Percentiles rank a stretch among this genome's conserved stretches.
Evolutionary conservation across 53 echinoderm and acorn worm genomes (phyloP).

Genomic region (Temnopleurus reevesii): DNA sequence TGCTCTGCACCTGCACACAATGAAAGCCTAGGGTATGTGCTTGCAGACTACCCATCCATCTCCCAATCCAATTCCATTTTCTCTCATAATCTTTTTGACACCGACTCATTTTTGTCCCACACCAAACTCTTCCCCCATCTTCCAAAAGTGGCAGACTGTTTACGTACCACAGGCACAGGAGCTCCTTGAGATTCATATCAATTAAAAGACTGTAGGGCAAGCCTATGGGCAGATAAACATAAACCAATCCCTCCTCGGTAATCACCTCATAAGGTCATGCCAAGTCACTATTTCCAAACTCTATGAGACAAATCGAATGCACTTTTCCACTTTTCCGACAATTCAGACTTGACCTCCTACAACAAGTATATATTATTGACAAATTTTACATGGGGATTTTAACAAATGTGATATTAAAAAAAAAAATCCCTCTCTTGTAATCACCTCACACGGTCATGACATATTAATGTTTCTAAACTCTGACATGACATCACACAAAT

Average conservation of each 20-base stretch:
- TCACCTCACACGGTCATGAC: too few relatives aligned
- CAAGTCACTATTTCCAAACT: conserved; percentile 14
- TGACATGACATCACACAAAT: too few relatives aligned
- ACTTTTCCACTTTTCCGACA: not conserved
- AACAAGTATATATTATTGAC: not conserved
- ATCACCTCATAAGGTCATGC: conserved; percentile 27
- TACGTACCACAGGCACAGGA: conserved; percentile 22
- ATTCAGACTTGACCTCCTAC: not conserved
- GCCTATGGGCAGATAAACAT: conserved; percentile 43
- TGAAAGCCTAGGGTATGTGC: too few relatives aligned
- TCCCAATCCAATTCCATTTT: too few relatives aligned
- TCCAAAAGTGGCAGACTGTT: conserved; percentile 12
- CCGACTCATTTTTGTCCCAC: not conserved
- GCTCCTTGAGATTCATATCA: conserved; percentile 36
- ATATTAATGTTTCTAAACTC: too few relatives aligned
- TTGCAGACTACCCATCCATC: too few relatives aligned
- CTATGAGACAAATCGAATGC: not conserved
- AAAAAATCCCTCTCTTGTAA: too few relatives aligned
- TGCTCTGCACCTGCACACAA: too few relatives aligned
- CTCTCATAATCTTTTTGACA: not conserved
- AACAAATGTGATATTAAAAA: too few relatives aligned
- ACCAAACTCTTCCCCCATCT: not conserved
- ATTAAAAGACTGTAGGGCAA: conserved; percentile 40
- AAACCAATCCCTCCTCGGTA: conserved; percentile 15
- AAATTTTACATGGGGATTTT: too few relatives aligned